These are phyloP conservation scores for Baccha elongata DNA, from an alignment of 2,888 invertebrate species.

Conservation along the genomic window DNA sequence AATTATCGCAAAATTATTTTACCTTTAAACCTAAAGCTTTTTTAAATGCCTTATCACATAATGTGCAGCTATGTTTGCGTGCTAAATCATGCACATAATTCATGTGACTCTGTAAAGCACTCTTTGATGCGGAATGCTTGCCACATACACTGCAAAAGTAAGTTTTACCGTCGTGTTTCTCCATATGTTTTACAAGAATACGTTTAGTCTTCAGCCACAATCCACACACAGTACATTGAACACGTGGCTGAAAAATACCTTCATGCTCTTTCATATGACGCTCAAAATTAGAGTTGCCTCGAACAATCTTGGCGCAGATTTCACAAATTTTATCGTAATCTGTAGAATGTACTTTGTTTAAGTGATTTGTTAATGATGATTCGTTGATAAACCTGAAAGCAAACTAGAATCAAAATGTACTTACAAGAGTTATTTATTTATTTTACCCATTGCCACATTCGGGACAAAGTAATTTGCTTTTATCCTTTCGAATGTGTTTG, in stretches of 20 bases:
- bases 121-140: conserved; percentile 74
- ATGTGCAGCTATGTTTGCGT: conserved; percentile 75
- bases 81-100: conserved; percentile 73
- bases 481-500: conserved; percentile 57
- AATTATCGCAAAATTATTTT: neutral
- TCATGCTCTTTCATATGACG: conserved; percentile 74
- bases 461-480: conserved; percentile 67
- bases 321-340: conserved; percentile 74
- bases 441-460: conserved; percentile 74
- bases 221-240: conserved; percentile 75
- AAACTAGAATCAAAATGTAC: neutral
- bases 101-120: conserved; percentile 75
- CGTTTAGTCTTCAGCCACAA: conserved; percentile 75
- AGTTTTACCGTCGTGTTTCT: conserved; percentile 70
- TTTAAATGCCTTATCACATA: conserved; percentile 78
- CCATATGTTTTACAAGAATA: conserved; percentile 74
- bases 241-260: conserved; percentile 73
- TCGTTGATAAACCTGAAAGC: conserved; percentile 66
- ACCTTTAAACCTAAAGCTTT: conserved; percentile 74
- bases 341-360: conserved; percentile 70
- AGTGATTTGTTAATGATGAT: conserved; percentile 64
- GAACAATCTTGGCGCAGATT: conserved; percentile 75
- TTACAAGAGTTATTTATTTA: neutral
- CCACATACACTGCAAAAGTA: conserved; percentile 74
- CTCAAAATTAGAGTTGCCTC: conserved; percentile 74